phyloP scores from a whole-genome alignment of 1,140 invertebrate genomes.

The Schlechtendalia chinensis region DNA sequence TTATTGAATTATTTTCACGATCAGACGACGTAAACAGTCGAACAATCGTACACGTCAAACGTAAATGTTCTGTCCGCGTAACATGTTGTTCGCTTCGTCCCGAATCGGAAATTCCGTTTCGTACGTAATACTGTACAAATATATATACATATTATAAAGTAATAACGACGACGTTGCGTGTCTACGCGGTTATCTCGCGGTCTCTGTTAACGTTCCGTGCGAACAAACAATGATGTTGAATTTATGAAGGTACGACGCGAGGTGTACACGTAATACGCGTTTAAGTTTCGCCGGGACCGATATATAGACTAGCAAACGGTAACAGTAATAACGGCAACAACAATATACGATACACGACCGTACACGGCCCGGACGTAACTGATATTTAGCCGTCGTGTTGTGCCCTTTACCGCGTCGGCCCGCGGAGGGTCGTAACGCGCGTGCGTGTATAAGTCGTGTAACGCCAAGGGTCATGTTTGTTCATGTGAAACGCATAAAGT shows the following conservation, averaged over 20 bases:
- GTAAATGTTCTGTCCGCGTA: no score
- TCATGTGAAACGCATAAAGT: constrained; percentile 46
- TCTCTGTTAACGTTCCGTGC: neutral
- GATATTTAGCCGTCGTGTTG: constrained; percentile 31
- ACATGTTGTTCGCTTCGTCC: no score
- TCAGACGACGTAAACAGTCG: no score
- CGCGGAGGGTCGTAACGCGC: neutral
- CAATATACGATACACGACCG: neutral
- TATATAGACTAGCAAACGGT: neutral
- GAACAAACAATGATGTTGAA: neutral
- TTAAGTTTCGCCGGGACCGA: constrained; percentile 4
- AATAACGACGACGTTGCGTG: no score
- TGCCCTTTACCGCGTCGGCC: neutral
- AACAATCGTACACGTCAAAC: no score
- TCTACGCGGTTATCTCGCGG: neutral
- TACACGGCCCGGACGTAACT: constrained; percentile 19
- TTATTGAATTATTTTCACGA: no score
- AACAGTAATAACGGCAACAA: no score
- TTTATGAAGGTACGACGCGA: no score
- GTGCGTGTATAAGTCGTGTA: no score
- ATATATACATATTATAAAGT: no score
- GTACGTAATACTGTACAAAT: no score
- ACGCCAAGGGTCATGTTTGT: constrained; percentile 47
- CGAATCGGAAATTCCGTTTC: no score
- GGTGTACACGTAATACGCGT: neutral